Evolutionary conservation across 1,140 invertebrate genomes (phyloP).

Genomic region (Andrena cerasifolii): DNA sequence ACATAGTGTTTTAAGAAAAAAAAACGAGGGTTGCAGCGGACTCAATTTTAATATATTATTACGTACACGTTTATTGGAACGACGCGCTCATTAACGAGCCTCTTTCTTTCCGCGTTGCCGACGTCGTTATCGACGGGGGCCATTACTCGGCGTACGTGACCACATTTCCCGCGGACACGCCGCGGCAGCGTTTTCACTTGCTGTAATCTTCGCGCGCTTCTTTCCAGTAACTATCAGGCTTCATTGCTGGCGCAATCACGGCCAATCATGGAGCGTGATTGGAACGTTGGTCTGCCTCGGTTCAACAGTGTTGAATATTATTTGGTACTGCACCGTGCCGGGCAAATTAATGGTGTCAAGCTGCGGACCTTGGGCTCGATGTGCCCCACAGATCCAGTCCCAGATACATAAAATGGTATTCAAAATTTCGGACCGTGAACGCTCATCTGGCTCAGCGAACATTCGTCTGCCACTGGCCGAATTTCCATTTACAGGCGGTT

Average conservation of each 20-base stretch:
- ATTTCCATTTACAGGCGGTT: too few species aligned
- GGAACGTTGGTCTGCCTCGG: background rate
- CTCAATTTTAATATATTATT: slow-evolving; percentile 65
- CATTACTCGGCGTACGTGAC: background rate
- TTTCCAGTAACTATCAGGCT: background rate
- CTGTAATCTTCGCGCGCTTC: background rate
- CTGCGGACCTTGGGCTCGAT: background rate
- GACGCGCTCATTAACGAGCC: background rate
- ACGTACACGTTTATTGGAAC: background rate
- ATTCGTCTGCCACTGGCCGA: too few species aligned
- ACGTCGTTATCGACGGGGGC: background rate
- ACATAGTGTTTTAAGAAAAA: slow-evolving; percentile 32
- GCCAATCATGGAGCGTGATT: background rate
- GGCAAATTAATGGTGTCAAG: background rate
- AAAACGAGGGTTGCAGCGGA: slow-evolving; percentile 71
- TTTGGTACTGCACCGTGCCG: background rate
- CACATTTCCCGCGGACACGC: background rate
- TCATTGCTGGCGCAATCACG: slow-evolving; percentile 11
- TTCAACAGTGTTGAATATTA: background rate
- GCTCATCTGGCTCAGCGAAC: too few species aligned
- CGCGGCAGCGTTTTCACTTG: background rate
- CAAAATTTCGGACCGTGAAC: background rate
- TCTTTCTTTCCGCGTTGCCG: background rate
- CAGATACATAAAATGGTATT: background rate
- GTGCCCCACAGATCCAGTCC: background rate